Conservation (phyloP, 2,888 invertebrate species). For the Zygogramma bicolorata region DNA sequence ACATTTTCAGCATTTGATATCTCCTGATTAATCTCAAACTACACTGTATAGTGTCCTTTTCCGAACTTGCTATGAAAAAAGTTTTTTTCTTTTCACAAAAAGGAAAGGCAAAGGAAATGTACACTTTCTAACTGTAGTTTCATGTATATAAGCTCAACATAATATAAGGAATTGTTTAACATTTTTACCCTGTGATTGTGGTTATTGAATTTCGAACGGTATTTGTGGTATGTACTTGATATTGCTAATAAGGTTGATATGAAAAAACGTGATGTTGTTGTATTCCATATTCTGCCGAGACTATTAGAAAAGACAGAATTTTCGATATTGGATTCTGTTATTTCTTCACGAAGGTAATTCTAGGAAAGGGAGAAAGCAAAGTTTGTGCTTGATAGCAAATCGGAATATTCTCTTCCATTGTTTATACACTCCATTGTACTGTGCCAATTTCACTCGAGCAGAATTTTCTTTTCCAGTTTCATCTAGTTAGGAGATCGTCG, state of each 20-base stretch:
- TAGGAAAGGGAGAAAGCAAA: no score
- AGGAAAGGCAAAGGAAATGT: background rate
- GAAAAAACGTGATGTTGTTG: background rate
- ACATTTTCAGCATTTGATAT: no score
- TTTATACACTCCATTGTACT: no score
- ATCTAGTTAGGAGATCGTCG: no score
- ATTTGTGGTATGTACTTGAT: background rate
- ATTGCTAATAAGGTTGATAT: slow-evolving; percentile 8
- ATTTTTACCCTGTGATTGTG: slow-evolving; percentile 1
- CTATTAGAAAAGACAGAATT: background rate
- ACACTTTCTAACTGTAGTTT: background rate
- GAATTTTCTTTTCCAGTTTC: no score
- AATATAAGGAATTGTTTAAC: background rate
- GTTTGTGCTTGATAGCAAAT: no score
- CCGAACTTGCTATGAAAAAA: background rate
- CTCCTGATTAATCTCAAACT: no score
- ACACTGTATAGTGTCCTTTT: background rate
- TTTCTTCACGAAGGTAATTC: no score
- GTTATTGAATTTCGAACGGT: background rate
- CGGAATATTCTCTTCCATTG: no score
- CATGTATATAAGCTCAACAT: slow-evolving; percentile 1
- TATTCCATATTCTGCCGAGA: background rate
- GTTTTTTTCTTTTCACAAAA: no score
- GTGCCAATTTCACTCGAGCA: no score
- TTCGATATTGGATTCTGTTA: no score